A percentile compares a stretch with the other conserved stretches of the same genome.
These are phyloP conservation scores for Papilio aristodemus DNA, from an alignment of 1,140 invertebrate genomes.

Conservation along the genomic window DNA sequence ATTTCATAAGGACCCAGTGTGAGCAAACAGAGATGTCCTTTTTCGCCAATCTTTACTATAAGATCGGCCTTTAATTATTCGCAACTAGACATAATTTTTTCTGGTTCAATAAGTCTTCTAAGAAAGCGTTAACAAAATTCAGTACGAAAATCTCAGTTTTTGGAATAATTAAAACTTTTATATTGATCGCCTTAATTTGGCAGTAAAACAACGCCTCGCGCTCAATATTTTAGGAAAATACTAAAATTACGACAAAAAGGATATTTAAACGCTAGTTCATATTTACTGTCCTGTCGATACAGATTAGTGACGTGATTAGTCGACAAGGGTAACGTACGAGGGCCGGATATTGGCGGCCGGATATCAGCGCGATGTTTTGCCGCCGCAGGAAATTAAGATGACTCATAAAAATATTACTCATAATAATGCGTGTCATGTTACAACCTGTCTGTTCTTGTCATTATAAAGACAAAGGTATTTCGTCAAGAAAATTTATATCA, in stretches of 20 bases:
- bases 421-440: conserved; percentile 5
- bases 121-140: no score
- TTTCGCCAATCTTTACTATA: no score
- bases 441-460: neutral
- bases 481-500: neutral
- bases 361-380: neutral
- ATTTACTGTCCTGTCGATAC: neutral
- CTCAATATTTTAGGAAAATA: no score
- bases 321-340: neutral
- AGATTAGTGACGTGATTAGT: neutral
- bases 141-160: no score
- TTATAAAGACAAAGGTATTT: neutral
- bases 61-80: no score
- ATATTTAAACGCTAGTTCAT: neutral
- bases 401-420: conserved; percentile 17
- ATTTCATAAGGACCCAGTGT: no score
- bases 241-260: neutral
- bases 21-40: no score
- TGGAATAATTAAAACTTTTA: no score
- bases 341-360: neutral
- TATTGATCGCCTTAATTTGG: no score
- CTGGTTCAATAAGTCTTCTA: no score
- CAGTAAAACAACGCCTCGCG: no score
- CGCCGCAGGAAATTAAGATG: conserved; percentile 15
- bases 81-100: no score